Evolutionary conservation across 2,888 invertebrate genomes (phyloP).

Genomic region (Brenthis ino): DNA sequence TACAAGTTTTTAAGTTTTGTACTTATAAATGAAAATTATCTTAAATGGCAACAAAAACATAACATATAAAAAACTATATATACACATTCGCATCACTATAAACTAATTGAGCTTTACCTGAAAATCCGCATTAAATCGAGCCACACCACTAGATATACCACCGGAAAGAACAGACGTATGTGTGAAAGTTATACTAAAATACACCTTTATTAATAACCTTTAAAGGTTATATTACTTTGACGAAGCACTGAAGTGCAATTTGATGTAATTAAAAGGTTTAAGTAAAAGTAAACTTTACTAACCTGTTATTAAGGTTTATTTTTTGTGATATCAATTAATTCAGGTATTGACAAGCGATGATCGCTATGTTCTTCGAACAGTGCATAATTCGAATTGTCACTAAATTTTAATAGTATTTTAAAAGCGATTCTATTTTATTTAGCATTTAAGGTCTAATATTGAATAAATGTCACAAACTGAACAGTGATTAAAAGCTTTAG

Average conservation of each 20-base stretch:
- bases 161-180: slow-evolving; percentile 17
- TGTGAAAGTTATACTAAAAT: background rate
- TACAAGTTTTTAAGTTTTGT: too few relatives aligned
- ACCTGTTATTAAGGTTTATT: slow-evolving; percentile 43
- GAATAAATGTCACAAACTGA: slow-evolving; percentile 35
- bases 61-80: too few relatives aligned
- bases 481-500: slow-evolving; percentile 33
- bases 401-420: slow-evolving; percentile 42
- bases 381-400: slow-evolving; percentile 71
- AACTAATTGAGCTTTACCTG: slow-evolving; percentile 15
- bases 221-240: background rate
- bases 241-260: slow-evolving; percentile 10
- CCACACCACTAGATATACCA: slow-evolving; percentile 18
- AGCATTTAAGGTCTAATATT: slow-evolving; percentile 41
- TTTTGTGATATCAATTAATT: slow-evolving; percentile 35
- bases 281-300: slow-evolving; percentile 30
- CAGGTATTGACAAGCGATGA: slow-evolving; percentile 59
- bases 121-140: slow-evolving; percentile 28
- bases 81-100: too few relatives aligned
- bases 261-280: slow-evolving; percentile 15
- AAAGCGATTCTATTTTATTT: slow-evolving; percentile 45
- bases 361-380: slow-evolving; percentile 67
- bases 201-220: background rate
- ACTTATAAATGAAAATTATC: too few relatives aligned
- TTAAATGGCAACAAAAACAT: too few relatives aligned